Evolutionary conservation across 2,113 vertebrate genomes (phyloP).

Genomic region (Apteryx mantelli): DNA sequence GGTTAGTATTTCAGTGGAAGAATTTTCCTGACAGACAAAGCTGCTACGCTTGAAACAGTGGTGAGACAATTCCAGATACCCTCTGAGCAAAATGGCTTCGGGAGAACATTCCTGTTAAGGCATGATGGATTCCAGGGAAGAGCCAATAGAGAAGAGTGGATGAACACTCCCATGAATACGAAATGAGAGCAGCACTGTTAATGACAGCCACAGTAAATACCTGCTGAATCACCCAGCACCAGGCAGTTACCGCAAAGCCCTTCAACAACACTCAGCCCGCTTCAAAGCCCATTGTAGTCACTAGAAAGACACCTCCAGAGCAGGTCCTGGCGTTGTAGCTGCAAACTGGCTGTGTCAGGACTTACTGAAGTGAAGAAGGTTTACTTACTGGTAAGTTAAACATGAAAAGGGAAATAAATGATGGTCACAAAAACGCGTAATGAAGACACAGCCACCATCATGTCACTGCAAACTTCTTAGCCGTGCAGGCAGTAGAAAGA

Average conservation of each 20-base stretch:
- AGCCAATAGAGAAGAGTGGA: not conserved
- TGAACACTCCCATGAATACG: not conserved
- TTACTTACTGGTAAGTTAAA: not conserved
- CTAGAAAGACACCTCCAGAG: not conserved
- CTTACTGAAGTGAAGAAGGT: not conserved
- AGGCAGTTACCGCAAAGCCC: not conserved
- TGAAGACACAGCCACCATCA: not conserved
- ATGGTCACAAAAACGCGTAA: not conserved
- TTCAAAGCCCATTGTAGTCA: not conserved
- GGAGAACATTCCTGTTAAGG: not conserved
- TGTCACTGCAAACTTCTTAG: not conserved
- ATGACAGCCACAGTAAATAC: not conserved
- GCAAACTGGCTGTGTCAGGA: not conserved
- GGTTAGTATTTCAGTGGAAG: not conserved
- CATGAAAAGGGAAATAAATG: not conserved
- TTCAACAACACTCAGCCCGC: not conserved
- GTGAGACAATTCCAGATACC: not conserved
- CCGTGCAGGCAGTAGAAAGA: not conserved
- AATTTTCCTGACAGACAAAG: not conserved
- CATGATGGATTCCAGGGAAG: not conserved
- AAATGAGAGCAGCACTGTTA: not conserved
- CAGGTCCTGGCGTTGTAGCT: not conserved
- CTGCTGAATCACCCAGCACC: not conserved
- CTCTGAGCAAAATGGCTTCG: constrained; percentile 14
- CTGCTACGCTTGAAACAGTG: constrained; percentile 10